Evolutionary conservation across 1,140 invertebrate genomes (phyloP), one percentile per base, ranked within the genome.

Genomic region (Scaptodrosophila lebanonensis): DNA sequence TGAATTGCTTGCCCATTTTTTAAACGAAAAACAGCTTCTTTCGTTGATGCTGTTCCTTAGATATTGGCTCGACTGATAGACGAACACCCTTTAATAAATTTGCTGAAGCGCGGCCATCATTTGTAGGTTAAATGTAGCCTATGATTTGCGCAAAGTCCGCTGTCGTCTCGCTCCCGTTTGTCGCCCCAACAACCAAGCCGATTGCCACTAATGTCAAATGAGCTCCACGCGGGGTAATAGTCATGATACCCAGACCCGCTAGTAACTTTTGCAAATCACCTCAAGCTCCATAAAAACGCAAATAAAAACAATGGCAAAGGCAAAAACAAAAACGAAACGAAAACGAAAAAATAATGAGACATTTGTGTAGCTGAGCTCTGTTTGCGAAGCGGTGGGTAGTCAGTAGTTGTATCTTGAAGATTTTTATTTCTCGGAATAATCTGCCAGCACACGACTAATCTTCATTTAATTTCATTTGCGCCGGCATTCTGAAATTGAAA

Each of bases 351-450:
- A 69, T 82, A 82, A 82, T 82, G 69, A 82, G 67, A 16, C 17
- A 25, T 22, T 25, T 25, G 33, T 44, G 43, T 20, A 20, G 15
- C n/a, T 39, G 58, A 56, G 43, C 49, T 36, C 48, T 42, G 25
- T 33, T 4, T 38, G 35, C 3, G 35, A 25, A 8, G 11, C 13
- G n/a, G 9, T 51, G 17, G 27, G 17, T 18, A 11, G 27, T 9
- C 15, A 4, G 27, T 13, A 59, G 29, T 58, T 25, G 51, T 57
- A 52, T 60, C 54, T 54, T 52, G 38, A 42, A 58, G 75, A 82
- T 75, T 82, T 82, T 82, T 82, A 82, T 82, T 82, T 82, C 69
- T 82, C 61, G 75, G 75, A 82, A 82, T 82, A 82, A 82, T 82
- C 75, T 82, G 70, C 64, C 59, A 73, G 73, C 73, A 82, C 73